Evolutionary conservation across 2,888 invertebrate species (phyloP), one percentile per base, ranked within the genome.

Genomic region (Cryptus viduatorius): DNA sequence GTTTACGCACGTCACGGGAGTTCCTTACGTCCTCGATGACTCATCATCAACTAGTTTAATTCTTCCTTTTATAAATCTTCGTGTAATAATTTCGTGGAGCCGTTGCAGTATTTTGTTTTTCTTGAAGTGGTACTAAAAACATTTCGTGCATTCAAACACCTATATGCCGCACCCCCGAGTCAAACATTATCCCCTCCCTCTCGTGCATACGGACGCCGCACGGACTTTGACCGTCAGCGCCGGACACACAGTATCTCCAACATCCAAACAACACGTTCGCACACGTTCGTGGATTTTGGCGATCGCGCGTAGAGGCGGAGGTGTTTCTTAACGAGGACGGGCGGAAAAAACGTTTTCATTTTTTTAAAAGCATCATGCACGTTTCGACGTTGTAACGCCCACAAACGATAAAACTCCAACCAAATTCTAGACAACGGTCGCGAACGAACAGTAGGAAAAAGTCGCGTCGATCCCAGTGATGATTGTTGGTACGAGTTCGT

Each of bases 161-260:
- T 37, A 37, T 37, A 37, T 8, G 37, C 37, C 37, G 37, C 37
- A 37, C 37, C 37, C 37, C 37, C 37, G 3, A 7, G 37, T 37
- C 53, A 19, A 19, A 19, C 19, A 24, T 4, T 56, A 8, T 24
- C 56, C 56, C 24, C 12, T 0, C 56, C 3, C 53, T 19, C 19
- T 19, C 19, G 16, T 19, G 16, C 10, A 3, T 29, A 8, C 48
- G 19, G 16, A 4, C 67, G 8, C 50, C 50, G n/a, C 10, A n/a
- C 19, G 56, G 80, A 68, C 73, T 80, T 73, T 80, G 59, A 59
- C 65, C 46, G 19, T 73, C 68, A 80, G 80, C 80, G 80, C 80
- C 68, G 59, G 29, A 61, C n/a, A 61, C 37, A 37, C 37, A 37
- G 37, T 37, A 37, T 7, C 37, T 37, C 37, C 37, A 37, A 24